Evolutionary conservation across 2,888 invertebrate species (phyloP), one percentile per base, ranked within the genome.

Genomic region (Apamea monoglypha): DNA sequence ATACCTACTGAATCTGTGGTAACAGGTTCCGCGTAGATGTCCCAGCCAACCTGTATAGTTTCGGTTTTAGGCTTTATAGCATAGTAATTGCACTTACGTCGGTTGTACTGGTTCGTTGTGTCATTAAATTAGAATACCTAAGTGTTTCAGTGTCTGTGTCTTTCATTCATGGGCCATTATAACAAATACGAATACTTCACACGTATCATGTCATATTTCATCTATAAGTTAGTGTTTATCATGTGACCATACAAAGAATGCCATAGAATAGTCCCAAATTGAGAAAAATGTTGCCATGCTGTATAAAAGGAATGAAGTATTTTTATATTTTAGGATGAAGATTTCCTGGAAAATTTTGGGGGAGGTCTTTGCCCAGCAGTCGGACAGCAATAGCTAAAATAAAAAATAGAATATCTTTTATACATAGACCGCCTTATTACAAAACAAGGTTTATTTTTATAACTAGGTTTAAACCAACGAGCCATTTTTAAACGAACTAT

Each of bases 231-330:
- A n/a, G 21, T 78, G 36, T 66, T 47, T 21, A 56, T 72, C 16
- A 36, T 69, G 67, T 80, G 10, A 18, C 53, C 21, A 53, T 59
- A 63, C 18, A 72, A 56, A 83, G 80, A 87, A 84, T 87, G 87
- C 29, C 1, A n/a, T 87, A 83, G 71, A 83, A 1, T 76, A 83
- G 67, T 47, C 44, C 73, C 47, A 59, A 64, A 66, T 69, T 44
- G 2, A 73, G 10, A 4, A 25, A n/a, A 21, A 40, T 59, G 1
- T 40, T 63, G 63, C 25, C 16, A 50, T 66, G 25, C 16, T 83
- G 16, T 71, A 6, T 36, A 29, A 32, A 67, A 40, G 16, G 10
- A 64, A 50, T 72, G 10, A 40, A 40, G 5, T 18, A 14, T 36
- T 36, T 8, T 69, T 5, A 25, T 70, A 50, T 50, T 47, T 50